These are phyloP conservation scores for Archivesica marissinica DNA, from an alignment of 1,140 invertebrate species.

Conservation along the genomic window DNA sequence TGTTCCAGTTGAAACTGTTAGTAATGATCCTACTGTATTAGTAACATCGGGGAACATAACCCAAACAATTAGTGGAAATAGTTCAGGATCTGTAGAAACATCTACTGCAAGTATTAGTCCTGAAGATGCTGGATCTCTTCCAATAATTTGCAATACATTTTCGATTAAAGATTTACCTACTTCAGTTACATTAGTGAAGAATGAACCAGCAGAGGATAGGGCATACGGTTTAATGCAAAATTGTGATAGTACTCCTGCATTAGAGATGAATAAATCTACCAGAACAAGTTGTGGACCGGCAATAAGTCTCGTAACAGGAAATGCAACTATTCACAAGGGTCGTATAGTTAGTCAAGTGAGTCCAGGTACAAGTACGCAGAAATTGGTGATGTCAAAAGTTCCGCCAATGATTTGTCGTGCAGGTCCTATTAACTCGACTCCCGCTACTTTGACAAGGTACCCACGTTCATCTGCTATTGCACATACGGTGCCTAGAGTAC, in stretches of 20 bases:
- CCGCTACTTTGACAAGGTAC: not conserved
- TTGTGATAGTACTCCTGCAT: not conserved
- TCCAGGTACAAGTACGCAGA: not conserved
- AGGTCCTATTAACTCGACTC: not conserved
- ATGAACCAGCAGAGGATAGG: slow-evolving; percentile 24
- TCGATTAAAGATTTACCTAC: not conserved
- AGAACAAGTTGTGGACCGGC: not conserved
- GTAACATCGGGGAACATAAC: not conserved
- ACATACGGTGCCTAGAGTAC: not conserved
- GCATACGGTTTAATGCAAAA: not conserved
- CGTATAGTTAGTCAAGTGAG: not conserved
- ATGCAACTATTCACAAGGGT: not conserved
- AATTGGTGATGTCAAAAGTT: slow-evolving; percentile 6
- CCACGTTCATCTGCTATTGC: not conserved
- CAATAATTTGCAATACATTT: slow-evolving; percentile 3
- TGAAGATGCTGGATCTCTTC: not conserved
- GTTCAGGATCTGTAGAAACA: no score
- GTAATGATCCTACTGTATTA: not conserved
- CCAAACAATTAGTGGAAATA: no score
- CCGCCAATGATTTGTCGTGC: not conserved
- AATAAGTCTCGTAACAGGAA: not conserved
- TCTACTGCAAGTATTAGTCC: no score
- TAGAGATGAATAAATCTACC: not conserved
- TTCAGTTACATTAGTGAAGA: not conserved
- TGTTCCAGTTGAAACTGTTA: not conserved